A percentile compares a stretch with the other conserved stretches of the same genome.
Evolutionary conservation across 2,888 invertebrate species (phyloP).

Genomic region (Diaphora mendica): DNA sequence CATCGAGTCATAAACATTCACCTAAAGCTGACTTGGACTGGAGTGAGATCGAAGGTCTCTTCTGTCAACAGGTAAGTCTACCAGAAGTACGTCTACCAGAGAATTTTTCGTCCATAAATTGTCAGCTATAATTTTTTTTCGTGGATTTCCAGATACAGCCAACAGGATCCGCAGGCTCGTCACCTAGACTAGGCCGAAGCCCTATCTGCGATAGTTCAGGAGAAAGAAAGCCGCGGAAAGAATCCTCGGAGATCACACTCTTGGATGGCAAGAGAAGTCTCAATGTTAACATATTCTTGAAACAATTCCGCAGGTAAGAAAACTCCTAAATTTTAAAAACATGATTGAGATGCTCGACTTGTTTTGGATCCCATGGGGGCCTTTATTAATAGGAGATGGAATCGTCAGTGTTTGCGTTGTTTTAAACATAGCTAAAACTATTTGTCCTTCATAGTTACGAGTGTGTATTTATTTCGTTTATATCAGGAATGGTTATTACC

Average conservation of each 20-base stretch:
- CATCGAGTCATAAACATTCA: slow-evolving; percentile 93
- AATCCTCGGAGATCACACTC: slow-evolving; percentile 94
- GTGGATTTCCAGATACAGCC: slow-evolving; percentile 69
- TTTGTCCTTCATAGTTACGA: background rate
- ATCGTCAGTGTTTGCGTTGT: background rate
- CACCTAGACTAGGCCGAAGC: slow-evolving; percentile 78
- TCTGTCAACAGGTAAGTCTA: slow-evolving; percentile 93
- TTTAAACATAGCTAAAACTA: background rate
- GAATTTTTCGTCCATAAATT: background rate
- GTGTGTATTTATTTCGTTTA: background rate
- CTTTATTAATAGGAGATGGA: background rate
- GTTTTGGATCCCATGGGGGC: too few species aligned
- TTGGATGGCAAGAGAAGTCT: slow-evolving; percentile 97
- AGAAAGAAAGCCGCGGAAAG: slow-evolving; percentile 90
- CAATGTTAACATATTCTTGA: slow-evolving; percentile 99
- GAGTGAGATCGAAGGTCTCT: slow-evolving; percentile 97
- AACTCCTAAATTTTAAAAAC: too few species aligned
- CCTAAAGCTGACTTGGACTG: slow-evolving; percentile 96
- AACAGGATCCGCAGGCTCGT: slow-evolving; percentile 81
- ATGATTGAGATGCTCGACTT: background rate
- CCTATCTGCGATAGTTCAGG: slow-evolving; percentile 79
- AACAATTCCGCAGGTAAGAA: slow-evolving; percentile 96
- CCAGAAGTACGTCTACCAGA: background rate
- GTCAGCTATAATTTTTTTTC: background rate
- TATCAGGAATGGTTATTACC: background rate